A percentile compares a stretch with the other conserved stretches of the same genome.
Conservation (phyloP, 2,888 invertebrate species). For the Philereme vetulata region DNA sequence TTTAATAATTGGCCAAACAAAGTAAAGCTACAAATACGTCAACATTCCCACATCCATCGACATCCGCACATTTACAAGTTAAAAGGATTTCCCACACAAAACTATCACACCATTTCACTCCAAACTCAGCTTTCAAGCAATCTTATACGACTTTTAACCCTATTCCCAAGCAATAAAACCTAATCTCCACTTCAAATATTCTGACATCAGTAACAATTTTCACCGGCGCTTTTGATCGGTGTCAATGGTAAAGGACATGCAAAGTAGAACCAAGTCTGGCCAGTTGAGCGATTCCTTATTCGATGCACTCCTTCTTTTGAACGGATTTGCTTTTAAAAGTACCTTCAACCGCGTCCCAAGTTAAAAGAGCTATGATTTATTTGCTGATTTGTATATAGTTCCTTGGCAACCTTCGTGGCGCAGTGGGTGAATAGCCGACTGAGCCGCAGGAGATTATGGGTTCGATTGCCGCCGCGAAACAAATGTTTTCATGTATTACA, state of each 20-base stretch:
- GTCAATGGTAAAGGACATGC: constrained; percentile 71
- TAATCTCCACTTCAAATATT: constrained; percentile 18
- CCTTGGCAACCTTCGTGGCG: too few relatives aligned
- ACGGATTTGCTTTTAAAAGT: constrained; percentile 18
- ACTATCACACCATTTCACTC: constrained; percentile 1
- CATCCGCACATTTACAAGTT: constrained; percentile 15
- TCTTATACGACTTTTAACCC: constrained; percentile 6
- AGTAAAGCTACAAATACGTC: not conserved
- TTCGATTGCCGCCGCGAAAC: too few relatives aligned
- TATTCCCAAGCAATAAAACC: constrained; percentile 12
- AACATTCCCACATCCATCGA: constrained; percentile 11
- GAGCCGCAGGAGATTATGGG: too few relatives aligned
- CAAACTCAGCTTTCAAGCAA: not conserved
- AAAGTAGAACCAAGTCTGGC: constrained; percentile 60
- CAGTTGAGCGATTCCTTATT: constrained; percentile 64
- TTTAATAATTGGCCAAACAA: too few relatives aligned
- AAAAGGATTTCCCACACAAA: constrained; percentile 24
- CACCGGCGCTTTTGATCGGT: constrained; percentile 62
- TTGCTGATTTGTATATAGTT: not conserved
- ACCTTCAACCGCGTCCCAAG: constrained; percentile 8
- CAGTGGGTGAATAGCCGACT: too few relatives aligned
- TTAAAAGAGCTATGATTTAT: constrained; percentile 7
- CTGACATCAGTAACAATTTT: constrained; percentile 63
- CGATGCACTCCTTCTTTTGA: constrained; percentile 36
- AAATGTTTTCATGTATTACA: too few relatives aligned